Percentiles rank a stretch among this genome's conserved stretches.
These are phyloP conservation scores for Axis porcinus DNA, from an alignment of 2,113 vertebrate genomes.

Conservation along the genomic window DNA sequence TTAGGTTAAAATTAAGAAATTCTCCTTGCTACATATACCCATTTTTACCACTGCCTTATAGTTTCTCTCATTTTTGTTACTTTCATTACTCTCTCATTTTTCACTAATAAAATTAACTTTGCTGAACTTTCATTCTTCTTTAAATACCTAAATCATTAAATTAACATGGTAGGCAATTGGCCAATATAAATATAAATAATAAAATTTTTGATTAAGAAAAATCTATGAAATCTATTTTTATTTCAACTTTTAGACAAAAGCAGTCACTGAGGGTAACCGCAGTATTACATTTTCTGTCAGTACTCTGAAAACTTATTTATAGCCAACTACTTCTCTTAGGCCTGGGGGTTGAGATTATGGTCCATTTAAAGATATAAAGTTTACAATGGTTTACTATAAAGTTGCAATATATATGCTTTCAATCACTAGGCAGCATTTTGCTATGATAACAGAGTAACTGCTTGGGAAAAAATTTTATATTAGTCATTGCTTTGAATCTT, in stretches of 20 bases:
- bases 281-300: background rate
- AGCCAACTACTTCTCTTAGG: background rate
- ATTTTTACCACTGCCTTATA: background rate
- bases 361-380: background rate
- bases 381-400: background rate
- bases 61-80: background rate
- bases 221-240: background rate
- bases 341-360: background rate
- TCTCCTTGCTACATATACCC: background rate
- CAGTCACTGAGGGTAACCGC: background rate
- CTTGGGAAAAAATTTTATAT: background rate
- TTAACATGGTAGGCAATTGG: background rate
- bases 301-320: background rate
- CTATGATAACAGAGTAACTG: background rate
- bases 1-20: background rate
- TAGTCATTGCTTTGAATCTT: background rate
- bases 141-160: background rate
- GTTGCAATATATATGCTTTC: background rate
- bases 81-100: background rate
- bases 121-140: background rate
- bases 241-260: background rate
- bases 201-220: background rate
- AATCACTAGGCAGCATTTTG: background rate
- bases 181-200: background rate
- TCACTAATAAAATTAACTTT: background rate